A percentile compares a stretch with the other conserved stretches of the same genome.
Evolutionary conservation across 2,888 invertebrate genomes (phyloP).

Genomic region (Patella pellucida): DNA sequence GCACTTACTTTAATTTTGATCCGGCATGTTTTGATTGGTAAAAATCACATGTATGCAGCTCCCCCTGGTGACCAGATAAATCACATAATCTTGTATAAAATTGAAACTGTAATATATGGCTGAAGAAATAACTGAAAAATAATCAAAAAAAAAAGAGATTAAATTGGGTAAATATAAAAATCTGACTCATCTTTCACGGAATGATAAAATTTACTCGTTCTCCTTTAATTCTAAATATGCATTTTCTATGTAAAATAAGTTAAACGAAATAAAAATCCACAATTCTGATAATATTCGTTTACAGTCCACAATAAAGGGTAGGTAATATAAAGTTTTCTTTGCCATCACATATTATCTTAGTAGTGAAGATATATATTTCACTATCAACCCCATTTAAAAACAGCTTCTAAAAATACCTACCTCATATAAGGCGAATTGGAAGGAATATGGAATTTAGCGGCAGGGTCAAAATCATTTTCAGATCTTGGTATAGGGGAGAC

Average conservation of each 20-base stretch:
- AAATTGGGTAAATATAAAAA: no score
- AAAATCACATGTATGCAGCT: constrained; percentile 91
- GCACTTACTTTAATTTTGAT: constrained; percentile 82
- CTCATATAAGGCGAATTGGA: constrained; percentile 58
- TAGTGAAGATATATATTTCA: no score
- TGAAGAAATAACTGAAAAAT: constrained; percentile 78
- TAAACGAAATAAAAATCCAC: no score
- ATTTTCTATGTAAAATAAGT: no score
- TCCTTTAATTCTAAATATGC: no score
- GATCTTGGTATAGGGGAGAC: constrained; percentile 58
- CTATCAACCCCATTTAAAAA: background rate
- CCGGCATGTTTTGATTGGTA: constrained; percentile 90
- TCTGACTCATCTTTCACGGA: no score
- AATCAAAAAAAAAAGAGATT: no score
- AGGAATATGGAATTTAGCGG: constrained; percentile 63
- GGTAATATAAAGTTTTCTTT: no score
- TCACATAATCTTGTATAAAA: constrained; percentile 87
- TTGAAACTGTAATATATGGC: constrained; percentile 92
- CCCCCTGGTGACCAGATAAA: constrained; percentile 82
- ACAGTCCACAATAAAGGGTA: no score
- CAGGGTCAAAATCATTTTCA: constrained; percentile 63
- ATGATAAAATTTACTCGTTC: no score
- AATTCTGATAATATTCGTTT: no score
- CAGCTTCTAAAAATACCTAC: constrained; percentile 37
- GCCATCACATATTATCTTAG: no score